Evolutionary conservation across 2,888 invertebrate species (phyloP).

Genomic region (Protophormia terraenovae): DNA sequence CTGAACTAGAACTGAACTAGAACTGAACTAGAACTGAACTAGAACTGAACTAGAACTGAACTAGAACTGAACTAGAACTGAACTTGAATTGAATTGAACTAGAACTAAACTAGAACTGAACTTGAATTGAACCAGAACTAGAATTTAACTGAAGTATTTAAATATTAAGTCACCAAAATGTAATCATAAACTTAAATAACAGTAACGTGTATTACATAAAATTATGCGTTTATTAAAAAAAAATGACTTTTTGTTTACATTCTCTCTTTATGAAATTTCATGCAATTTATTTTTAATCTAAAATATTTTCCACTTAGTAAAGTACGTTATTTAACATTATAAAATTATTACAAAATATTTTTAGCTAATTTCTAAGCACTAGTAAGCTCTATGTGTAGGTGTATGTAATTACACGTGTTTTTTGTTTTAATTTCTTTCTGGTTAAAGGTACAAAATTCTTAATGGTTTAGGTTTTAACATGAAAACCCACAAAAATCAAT

Average conservation of each 20-base stretch:
- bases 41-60: too few relatives aligned
- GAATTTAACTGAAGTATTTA: too few relatives aligned
- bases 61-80: too few relatives aligned
- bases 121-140: too few relatives aligned
- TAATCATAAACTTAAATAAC: too few relatives aligned
- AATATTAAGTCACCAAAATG: too few relatives aligned
- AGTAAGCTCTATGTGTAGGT: not conserved
- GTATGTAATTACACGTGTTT: not conserved
- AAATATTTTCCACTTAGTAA: not conserved
- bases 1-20: too few relatives aligned
- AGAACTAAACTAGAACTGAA: too few relatives aligned
- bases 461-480: not conserved
- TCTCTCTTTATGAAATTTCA: not conserved
- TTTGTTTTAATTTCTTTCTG: not conserved
- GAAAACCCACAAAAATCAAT: conserved; percentile 61
- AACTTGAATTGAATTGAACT: too few relatives aligned
- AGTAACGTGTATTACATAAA: too few relatives aligned
- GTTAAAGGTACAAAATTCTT: conserved; percentile 1
- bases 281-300: not conserved
- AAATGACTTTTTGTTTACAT: not conserved
- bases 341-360: not conserved
- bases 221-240: too few relatives aligned
- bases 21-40: too few relatives aligned
- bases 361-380: not conserved
- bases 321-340: not conserved